Conservation (phyloP, 2,797 vertebrate genomes). For the Esox lucius region DNA sequence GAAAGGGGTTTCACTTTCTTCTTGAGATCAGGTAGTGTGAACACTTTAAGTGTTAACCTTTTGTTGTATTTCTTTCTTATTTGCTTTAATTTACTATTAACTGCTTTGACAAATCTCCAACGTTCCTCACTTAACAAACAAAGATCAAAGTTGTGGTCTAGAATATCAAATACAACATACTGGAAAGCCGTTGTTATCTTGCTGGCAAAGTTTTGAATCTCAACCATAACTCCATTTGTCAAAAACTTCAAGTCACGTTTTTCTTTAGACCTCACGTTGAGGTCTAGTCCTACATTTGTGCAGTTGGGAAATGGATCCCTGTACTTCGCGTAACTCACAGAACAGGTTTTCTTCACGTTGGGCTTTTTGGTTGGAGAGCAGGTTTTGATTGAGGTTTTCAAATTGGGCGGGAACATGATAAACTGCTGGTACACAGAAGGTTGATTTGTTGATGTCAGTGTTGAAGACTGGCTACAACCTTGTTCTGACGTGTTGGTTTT, state of each 20-base stretch:
- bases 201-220: not conserved
- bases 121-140: not conserved
- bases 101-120: not conserved
- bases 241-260: not conserved
- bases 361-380: not conserved
- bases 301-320: not conserved
- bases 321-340: not conserved
- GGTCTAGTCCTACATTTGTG: not conserved
- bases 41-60: not conserved
- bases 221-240: not conserved
- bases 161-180: not conserved
- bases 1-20: not conserved
- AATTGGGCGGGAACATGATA: not conserved
- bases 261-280: not conserved
- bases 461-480: not conserved
- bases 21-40: not conserved
- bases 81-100: not conserved
- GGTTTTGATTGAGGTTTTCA: not conserved
- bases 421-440: not conserved
- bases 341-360: not conserved
- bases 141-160: not conserved
- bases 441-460: not conserved
- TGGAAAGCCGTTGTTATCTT: not conserved
- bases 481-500: not conserved
- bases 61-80: not conserved